Base-by-base conservation (phyloP, 2,113 vertebrate genomes). In the Leptodactylus fuscus region DNA sequence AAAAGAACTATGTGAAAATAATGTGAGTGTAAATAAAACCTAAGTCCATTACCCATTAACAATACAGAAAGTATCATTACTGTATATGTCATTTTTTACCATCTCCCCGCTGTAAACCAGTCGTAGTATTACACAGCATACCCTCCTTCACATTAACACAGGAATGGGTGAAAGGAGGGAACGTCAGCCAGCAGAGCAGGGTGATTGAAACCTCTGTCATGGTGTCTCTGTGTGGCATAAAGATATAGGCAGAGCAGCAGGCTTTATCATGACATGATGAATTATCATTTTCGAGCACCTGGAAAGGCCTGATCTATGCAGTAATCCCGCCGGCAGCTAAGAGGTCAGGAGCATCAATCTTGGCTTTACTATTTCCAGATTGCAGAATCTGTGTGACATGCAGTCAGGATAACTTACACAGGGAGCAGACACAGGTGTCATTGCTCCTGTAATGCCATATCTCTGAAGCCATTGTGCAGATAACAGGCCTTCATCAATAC, bases 231-330 rank as follows among this genome's bases (percentile, higher is more conserved):
- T 71, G 81, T 81, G 79, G 79, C 41, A 81, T 67, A 58, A 49
- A 27, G 79, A 81, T 81, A 81, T 48, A 81, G 65, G 46, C 67
- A 71, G 81, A 82, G 81, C 49, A 71, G 81, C 48, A 24, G 81
- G 65, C 81, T 82, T 69, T 82, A 82, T 70, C 62, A 69, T 82
- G 81, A 82, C 81, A 82, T 82, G 81, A 82, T 82, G 65, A 82
- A 82, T 69, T 82, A 71, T 82, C 71, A 82, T 82, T 53, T 51
- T 71, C 44, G 32, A 51, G 81, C 44, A 12, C 5, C 46, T 82
- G 81, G 81, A 70, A 53, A 55, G 81, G 34, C 65, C 81, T 71
- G 62, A 82, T 82, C 81, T 82, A 36, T 82, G 81, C 81, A 51
- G 46, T 71, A 82, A 82, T 82, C 81, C 81, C 67, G n/a, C 11